These are phyloP conservation scores for Drosophila tani DNA, from an alignment of 1,140 invertebrate genomes.

Conservation along the genomic window DNA sequence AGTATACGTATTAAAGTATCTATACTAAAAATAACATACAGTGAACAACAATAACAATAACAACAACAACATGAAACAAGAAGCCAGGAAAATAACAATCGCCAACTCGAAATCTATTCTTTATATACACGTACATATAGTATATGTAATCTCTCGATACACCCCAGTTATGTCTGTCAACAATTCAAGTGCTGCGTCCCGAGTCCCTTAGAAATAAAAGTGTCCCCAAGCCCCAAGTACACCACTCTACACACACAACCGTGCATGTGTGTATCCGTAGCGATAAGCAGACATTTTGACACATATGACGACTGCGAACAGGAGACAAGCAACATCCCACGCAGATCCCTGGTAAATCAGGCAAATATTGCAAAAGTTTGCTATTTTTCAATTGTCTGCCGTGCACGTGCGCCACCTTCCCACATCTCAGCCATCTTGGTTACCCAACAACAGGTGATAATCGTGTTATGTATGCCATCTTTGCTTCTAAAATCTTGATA, in stretches of 20 bases:
- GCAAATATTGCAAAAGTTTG: slow-evolving; percentile 37
- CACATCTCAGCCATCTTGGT: background rate
- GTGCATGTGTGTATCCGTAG: slow-evolving; percentile 19
- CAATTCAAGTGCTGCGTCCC: slow-evolving; percentile 52
- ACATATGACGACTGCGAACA: slow-evolving; percentile 53
- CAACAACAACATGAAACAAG: slow-evolving; percentile 1
- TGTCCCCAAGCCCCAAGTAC: background rate
- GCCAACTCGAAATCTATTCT: slow-evolving; percentile 9
- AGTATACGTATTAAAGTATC: slow-evolving; percentile 75
- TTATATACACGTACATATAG: background rate
- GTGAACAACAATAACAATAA: background rate
- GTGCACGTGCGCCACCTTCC: slow-evolving; percentile 35
- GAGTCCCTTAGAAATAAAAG: slow-evolving; percentile 28
- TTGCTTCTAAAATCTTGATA: background rate
- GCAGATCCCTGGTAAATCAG: slow-evolving; percentile 22
- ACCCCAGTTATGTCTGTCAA: slow-evolving; percentile 50
- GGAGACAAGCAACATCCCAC: background rate
- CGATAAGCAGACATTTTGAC: slow-evolving; percentile 77
- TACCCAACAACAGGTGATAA: slow-evolving; percentile 12
- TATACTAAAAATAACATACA: slow-evolving; percentile 49
- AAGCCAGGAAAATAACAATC: slow-evolving; percentile 8
- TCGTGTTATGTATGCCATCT: slow-evolving; percentile 9
- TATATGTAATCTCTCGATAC: slow-evolving; percentile 23
- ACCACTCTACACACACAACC: slow-evolving; percentile 6
- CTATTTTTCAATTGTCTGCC: slow-evolving; percentile 62